Evolutionary conservation across 2,797 vertebrate species (phyloP).

Genomic region (Picus viridis): DNA sequence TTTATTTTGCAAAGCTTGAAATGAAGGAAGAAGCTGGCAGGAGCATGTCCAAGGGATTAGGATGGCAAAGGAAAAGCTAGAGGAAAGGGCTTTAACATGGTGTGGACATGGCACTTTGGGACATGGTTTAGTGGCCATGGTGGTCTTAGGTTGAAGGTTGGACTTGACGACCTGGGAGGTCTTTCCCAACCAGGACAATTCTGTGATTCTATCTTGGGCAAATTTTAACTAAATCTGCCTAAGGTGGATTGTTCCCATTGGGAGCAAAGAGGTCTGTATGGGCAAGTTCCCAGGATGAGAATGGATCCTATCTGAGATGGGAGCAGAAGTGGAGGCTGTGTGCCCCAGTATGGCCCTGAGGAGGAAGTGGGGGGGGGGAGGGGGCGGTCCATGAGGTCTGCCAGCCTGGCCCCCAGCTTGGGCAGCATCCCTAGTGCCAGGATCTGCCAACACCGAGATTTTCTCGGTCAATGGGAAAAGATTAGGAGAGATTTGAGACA

Average conservation of each 20-base stretch:
- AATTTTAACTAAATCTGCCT: not conserved
- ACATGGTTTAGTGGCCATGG: no score
- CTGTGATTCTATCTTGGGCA: not conserved
- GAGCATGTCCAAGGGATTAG: rapidly evolving
- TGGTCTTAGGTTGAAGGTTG: no score
- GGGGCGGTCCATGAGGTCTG: not conserved
- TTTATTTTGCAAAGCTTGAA: not conserved
- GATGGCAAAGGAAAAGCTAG: not conserved
- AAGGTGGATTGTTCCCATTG: not conserved
- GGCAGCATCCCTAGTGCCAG: not conserved
- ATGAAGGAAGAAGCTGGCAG: not conserved
- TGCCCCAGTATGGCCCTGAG: not conserved
- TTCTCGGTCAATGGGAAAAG: conserved; percentile 1
- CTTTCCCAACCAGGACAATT: no score
- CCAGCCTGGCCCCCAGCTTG: not conserved
- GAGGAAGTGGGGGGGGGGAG: not conserved
- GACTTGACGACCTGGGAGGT: no score
- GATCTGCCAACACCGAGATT: not conserved
- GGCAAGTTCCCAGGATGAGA: not conserved
- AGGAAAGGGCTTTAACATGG: not conserved
- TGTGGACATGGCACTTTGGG: no score
- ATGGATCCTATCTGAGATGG: not conserved
- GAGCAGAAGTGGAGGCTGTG: not conserved
- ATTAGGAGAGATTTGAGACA: conserved; percentile 46
- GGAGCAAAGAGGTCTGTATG: not conserved